A percentile compares a stretch with the other conserved stretches of the same genome.
Evolutionary conservation across 2,113 vertebrate species (phyloP).

Genomic region (Arvicanthis niloticus): DNA sequence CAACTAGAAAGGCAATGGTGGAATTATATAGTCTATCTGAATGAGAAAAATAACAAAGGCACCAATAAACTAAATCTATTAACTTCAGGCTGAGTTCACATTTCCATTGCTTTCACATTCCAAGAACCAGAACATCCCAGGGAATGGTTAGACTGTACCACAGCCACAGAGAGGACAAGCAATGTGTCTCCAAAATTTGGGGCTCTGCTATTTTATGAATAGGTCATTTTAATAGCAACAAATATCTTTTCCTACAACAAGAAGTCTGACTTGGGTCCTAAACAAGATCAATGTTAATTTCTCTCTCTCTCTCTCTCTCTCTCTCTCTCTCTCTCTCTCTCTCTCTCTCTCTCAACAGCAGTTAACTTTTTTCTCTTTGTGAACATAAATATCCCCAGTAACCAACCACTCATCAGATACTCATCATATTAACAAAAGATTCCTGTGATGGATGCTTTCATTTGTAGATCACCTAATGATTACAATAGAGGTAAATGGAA

Average conservation of each 20-base stretch:
- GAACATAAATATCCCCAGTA: not conserved
- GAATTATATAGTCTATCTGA: not conserved
- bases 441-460: not conserved
- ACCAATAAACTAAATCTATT: constrained; percentile 37
- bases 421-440: not conserved
- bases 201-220: not conserved
- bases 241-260: not conserved
- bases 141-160: not conserved
- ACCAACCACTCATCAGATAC: not conserved
- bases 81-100: not conserved
- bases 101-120: not conserved
- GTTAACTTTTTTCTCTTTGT: not conserved
- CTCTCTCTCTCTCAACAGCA: not conserved
- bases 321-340: too few relatives aligned
- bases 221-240: not conserved
- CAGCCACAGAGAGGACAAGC: not conserved
- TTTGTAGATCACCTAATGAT: not conserved
- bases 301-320: not conserved
- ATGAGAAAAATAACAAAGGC: constrained; percentile 43
- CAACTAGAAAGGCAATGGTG: not conserved
- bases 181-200: not conserved
- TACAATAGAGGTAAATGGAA: not conserved
- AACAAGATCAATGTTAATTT: not conserved
- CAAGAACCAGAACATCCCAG: not conserved
- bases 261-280: not conserved